phyloP scores from a whole-genome alignment of 1,140 invertebrate species.

The Drepana arcuata region DNA sequence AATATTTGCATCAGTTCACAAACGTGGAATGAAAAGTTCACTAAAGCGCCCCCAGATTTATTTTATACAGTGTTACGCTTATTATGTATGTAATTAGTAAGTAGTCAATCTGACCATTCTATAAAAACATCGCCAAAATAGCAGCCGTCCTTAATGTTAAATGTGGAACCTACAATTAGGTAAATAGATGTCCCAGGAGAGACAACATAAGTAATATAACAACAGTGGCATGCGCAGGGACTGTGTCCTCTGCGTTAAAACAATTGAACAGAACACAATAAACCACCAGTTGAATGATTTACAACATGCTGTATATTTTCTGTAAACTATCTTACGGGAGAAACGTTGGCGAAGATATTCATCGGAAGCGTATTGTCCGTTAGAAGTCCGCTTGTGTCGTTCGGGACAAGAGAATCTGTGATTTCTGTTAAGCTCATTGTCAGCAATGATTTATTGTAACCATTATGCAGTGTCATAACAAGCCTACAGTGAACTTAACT shows the following conservation, averaged over 20 bases:
- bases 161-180: constrained; percentile 30
- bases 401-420: constrained; percentile 14
- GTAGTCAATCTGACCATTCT: constrained; percentile 25
- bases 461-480: constrained; percentile 24
- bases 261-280: constrained; percentile 40
- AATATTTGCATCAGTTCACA: no score
- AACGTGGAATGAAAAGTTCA: constrained; percentile 65
- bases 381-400: constrained; percentile 27
- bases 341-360: constrained; percentile 16
- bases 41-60: constrained; percentile 42
- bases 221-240: constrained; percentile 13
- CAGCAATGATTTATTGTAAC: constrained; percentile 49
- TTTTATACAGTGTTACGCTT: constrained; percentile 51
- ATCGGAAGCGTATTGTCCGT: constrained; percentile 33
- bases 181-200: constrained; percentile 23
- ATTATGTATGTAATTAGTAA: constrained; percentile 36
- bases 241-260: constrained; percentile 22
- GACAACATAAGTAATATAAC: constrained; percentile 23
- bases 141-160: constrained; percentile 45
- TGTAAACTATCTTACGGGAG: constrained; percentile 32
- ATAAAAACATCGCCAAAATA: constrained; percentile 12
- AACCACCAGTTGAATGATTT: constrained; percentile 34
- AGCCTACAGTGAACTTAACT: not conserved
- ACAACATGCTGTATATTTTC: constrained; percentile 39
- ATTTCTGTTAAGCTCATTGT: constrained; percentile 45